Percentiles rank a stretch among this genome's conserved stretches.
Evolutionary conservation across 2,888 invertebrate genomes (phyloP).

Genomic region (Pristionchus maxplancki): DNA sequence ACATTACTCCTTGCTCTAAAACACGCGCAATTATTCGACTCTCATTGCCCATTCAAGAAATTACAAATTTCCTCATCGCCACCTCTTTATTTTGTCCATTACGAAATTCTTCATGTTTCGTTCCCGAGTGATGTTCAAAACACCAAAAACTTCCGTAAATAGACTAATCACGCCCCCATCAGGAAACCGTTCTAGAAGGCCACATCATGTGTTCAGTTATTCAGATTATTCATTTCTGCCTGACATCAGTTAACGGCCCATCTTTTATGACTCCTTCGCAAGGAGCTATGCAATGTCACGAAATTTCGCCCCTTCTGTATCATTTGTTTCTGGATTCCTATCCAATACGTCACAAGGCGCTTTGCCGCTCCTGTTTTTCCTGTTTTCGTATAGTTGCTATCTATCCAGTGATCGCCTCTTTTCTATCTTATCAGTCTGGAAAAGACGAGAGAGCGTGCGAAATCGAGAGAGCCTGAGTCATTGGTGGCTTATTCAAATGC

Average conservation of each 20-base stretch:
- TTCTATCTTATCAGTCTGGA: neutral
- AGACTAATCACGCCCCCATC: neutral
- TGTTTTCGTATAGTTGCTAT: neutral
- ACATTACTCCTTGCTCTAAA: too few species aligned
- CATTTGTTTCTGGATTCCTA: neutral
- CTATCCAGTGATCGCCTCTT: neutral
- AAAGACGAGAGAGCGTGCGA: neutral
- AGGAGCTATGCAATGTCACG: too few species aligned
- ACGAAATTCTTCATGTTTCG: neutral
- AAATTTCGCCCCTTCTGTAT: neutral
- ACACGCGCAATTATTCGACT: too few species aligned
- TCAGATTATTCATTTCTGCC: too few species aligned
- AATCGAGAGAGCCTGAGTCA: neutral
- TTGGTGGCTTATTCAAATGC: neutral
- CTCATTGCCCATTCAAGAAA: too few species aligned
- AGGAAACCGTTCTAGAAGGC: neutral
- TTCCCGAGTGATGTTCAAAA: neutral
- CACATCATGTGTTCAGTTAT: neutral
- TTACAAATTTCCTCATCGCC: too few species aligned
- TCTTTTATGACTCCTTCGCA: too few species aligned
- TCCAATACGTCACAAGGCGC: neutral
- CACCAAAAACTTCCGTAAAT: neutral
- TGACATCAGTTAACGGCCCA: too few species aligned
- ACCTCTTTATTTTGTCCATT: too few species aligned
- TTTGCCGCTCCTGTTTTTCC: neutral